phyloP scores from a whole-genome alignment of 37 sponge, comb jelly and placozoan genomes.

The Dysidea cf. avara region DNA sequence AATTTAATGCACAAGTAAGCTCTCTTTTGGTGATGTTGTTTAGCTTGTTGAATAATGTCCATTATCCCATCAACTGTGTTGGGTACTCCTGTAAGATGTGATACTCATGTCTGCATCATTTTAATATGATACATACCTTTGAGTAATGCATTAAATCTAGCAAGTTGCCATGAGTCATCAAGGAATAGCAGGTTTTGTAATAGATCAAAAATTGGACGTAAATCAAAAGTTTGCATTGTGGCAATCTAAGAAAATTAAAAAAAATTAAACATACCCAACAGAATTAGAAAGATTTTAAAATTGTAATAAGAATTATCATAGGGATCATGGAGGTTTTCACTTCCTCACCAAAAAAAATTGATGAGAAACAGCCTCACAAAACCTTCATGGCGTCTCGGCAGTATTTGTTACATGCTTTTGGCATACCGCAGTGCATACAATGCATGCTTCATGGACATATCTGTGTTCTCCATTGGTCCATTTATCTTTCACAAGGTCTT shows the following conservation, averaged over 20 bases:
- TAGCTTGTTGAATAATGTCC: conserved; percentile 64
- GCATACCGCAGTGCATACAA: no score
- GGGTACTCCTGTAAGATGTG: conserved; percentile 3
- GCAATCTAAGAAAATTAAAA: no score
- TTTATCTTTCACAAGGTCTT: no score
- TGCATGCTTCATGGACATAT: no score
- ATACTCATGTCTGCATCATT: no score
- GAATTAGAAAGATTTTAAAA: no score
- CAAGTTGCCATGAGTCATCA: conserved; percentile 85
- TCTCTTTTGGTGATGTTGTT: conserved; percentile 73
- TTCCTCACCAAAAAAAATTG: no score
- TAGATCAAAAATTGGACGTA: conserved; percentile 85
- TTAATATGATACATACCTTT: conserved; percentile 47
- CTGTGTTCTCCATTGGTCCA: no score
- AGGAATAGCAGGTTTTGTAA: conserved; percentile 71
- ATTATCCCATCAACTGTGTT: conserved; percentile 72
- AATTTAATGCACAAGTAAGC: conserved; percentile 87
- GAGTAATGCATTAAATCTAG: conserved; percentile 43
- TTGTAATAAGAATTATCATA: no score
- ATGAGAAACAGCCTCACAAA: background rate
- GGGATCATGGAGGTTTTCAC: no score
- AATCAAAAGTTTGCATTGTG: conserved; percentile 72
- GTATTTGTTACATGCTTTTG: no score
- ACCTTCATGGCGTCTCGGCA: background rate
- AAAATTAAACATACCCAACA: no score